These are phyloP conservation scores for Turritopsis rubra DNA, from an alignment of 30 jellyfish, hydroid and myxozoan species.

Conservation along the genomic window DNA sequence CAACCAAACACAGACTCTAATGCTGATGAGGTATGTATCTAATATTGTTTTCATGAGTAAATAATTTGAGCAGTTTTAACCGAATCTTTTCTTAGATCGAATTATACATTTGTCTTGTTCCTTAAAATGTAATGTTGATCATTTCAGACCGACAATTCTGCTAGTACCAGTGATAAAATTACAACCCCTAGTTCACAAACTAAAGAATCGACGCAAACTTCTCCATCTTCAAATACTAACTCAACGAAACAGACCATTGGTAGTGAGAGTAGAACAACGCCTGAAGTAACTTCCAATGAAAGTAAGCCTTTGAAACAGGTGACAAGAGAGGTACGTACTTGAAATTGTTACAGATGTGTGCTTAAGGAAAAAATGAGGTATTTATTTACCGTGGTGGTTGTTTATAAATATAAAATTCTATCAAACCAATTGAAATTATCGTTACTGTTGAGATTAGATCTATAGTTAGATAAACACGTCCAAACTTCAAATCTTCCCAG, in stretches of 20 bases:
- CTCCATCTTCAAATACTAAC: background rate
- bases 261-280: background rate
- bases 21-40: constrained; percentile 19
- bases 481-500: no score
- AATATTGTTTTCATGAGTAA: no score
- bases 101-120: no score
- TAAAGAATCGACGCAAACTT: background rate
- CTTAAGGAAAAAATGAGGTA: no score
- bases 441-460: no score
- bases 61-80: background rate
- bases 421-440: no score
- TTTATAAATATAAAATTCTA: no score
- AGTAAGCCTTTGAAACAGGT: background rate
- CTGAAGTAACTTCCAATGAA: background rate
- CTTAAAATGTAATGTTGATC: background rate
- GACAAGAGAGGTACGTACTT: background rate
- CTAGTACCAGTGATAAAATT: background rate
- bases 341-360: no score
- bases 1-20: constrained; percentile 44
- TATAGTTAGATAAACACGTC: no score
- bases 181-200: background rate
- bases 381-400: no score
- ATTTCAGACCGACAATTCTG: background rate
- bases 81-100: no score
- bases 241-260: background rate